These are phyloP conservation scores for Heptranchias perlo DNA, from an alignment of 2,113 vertebrate species.

Conservation along the genomic window DNA sequence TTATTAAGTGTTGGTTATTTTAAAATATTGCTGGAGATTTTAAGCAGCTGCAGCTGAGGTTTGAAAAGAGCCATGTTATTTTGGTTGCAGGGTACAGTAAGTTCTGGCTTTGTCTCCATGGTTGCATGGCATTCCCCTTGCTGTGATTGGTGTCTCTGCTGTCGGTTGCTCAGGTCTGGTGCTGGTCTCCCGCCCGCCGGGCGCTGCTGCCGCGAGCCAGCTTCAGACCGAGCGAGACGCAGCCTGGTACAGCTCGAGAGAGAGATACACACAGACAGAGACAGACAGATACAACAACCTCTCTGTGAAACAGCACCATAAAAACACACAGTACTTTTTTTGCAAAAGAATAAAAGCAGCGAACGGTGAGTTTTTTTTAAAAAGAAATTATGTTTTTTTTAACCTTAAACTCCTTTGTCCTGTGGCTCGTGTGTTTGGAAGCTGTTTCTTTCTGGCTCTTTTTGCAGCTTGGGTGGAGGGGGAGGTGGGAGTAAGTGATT, in stretches of 20 bases:
- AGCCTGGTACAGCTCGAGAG: neutral
- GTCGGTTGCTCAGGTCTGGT: constrained; percentile 2
- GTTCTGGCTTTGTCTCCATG: neutral
- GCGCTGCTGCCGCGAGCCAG: neutral
- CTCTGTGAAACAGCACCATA: neutral
- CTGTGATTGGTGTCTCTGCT: constrained; percentile 4
- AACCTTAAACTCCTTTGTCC: constrained; percentile 23
- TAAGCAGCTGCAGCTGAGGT: neutral
- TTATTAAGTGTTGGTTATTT: neutral
- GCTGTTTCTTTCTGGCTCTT: neutral
- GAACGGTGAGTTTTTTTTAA: neutral
- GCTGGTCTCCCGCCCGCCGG: neutral
- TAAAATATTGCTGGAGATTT: neutral
- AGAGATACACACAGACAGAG: neutral
- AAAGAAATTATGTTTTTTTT: neutral
- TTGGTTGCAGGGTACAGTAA: neutral
- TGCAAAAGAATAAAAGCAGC: neutral
- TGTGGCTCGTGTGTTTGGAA: neutral
- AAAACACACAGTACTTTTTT: neutral
- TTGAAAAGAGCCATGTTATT: neutral
- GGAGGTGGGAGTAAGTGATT: too few relatives aligned
- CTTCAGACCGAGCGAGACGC: neutral
- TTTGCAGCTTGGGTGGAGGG: neutral
- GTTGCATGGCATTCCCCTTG: neutral
- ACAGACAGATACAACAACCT: neutral